Conservation (phyloP, 2,888 invertebrate genomes). For the Tenthredo scrophulariae region DNA sequence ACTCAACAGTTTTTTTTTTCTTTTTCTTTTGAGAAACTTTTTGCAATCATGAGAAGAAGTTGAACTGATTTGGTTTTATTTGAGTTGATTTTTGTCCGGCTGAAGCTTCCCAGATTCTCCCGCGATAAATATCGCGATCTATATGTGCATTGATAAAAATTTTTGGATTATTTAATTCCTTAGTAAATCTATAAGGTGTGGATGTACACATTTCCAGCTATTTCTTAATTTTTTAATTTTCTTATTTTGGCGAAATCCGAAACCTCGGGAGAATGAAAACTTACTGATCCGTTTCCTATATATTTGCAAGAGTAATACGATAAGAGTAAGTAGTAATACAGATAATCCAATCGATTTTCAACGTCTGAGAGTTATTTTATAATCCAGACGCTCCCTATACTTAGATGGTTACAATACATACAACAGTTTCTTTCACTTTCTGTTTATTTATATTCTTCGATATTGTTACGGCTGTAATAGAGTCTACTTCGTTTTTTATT, state of each 20-base stretch:
- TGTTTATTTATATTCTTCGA: not conserved
- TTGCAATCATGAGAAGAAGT: not conserved
- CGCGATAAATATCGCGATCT: not conserved
- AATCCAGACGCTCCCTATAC: slow-evolving; percentile 8
- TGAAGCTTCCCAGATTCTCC: not conserved
- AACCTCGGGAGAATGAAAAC: slow-evolving; percentile 8
- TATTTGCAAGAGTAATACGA: slow-evolving; percentile 29
- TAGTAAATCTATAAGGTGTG: not conserved
- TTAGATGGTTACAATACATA: not conserved
- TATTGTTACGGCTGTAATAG: not conserved
- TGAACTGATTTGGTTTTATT: not conserved
- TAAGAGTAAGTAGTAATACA: slow-evolving; percentile 35
- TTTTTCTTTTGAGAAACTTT: not conserved
- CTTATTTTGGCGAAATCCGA: not conserved
- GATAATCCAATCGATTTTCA: slow-evolving; percentile 36
- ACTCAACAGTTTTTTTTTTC: not conserved
- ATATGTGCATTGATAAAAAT: not conserved
- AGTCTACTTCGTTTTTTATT: too few species aligned
- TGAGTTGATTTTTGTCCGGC: not conserved
- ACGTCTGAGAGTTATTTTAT: slow-evolving; percentile 18
- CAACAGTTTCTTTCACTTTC: not conserved
- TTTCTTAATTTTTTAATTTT: not conserved
- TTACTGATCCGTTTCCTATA: slow-evolving; percentile 1
- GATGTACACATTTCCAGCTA: not conserved
- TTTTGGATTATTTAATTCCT: not conserved